Conservation (phyloP, 2,113 vertebrate species). For the Pachypanchax playfairii region DNA sequence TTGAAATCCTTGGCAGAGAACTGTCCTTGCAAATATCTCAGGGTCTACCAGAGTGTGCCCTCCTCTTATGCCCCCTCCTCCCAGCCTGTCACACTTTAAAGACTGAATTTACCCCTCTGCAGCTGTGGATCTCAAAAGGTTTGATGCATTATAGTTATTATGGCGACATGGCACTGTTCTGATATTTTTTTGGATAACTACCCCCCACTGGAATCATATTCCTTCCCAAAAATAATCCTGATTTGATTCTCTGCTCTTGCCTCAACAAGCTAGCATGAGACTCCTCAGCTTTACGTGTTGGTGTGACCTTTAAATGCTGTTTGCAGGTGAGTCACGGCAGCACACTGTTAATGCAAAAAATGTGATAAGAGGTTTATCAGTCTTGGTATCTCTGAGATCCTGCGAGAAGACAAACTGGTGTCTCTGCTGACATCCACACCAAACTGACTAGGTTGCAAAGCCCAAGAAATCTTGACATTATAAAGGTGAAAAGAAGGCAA, state of each 20-base stretch:
- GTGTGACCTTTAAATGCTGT: constrained; percentile 75
- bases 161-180: constrained; percentile 50
- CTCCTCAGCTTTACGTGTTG: constrained; percentile 39
- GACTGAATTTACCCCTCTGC: constrained; percentile 32
- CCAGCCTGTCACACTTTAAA: constrained; percentile 22
- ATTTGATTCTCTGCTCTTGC: constrained; percentile 37
- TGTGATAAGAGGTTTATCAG: constrained; percentile 65
- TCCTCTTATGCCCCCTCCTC: constrained; percentile 5
- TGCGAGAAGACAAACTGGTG: constrained; percentile 10
- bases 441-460: constrained; percentile 18
- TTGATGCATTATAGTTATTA: constrained; percentile 27
- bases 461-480: constrained; percentile 27
- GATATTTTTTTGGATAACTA: constrained; percentile 19
- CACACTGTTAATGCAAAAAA: constrained; percentile 57
- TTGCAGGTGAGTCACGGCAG: constrained; percentile 62
- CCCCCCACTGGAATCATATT: constrained; percentile 1
- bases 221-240: constrained; percentile 24
- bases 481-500: constrained; percentile 17
- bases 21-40: constrained; percentile 37
- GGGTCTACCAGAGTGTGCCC: constrained; percentile 37
- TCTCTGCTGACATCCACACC: constrained; percentile 10
- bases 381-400: constrained; percentile 34
- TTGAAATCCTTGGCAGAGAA: constrained; percentile 63
- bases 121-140: constrained; percentile 29
- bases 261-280: constrained; percentile 12